Percentiles rank a stretch among this genome's conserved stretches.
Conservation (phyloP, 2,888 invertebrate genomes). For the Campaea margaritaria region DNA sequence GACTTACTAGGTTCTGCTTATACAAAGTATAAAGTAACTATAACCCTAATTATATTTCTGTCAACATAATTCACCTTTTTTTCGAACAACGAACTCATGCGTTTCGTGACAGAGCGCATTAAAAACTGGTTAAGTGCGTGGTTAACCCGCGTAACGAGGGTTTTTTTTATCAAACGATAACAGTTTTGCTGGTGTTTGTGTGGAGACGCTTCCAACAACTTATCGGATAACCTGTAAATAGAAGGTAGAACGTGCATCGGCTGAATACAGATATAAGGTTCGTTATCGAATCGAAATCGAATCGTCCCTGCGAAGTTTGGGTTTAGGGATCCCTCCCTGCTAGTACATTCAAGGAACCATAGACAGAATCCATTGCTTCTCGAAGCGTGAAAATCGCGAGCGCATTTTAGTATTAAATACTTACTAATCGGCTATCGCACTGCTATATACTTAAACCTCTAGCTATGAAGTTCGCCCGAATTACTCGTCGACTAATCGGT, state of each 20-base stretch:
- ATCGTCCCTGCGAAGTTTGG: too few species aligned
- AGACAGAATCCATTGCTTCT: slow-evolving; percentile 12
- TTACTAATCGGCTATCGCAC: slow-evolving; percentile 30
- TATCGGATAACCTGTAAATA: too few species aligned
- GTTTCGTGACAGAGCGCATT: slow-evolving; percentile 18
- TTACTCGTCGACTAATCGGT: slow-evolving; percentile 1
- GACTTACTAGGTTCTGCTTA: too few species aligned
- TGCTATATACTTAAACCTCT: too few species aligned
- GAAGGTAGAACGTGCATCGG: too few species aligned
- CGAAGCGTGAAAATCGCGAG: slow-evolving; percentile 32
- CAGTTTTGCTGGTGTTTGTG: neutral
- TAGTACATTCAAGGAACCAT: slow-evolving; percentile 1
- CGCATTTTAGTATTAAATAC: slow-evolving; percentile 15
- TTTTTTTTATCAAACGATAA: slow-evolving; percentile 24
- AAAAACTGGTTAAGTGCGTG: slow-evolving; percentile 7
- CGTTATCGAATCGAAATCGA: too few species aligned
- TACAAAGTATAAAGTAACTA: too few species aligned
- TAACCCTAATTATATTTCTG: too few species aligned
- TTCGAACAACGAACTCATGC: neutral
- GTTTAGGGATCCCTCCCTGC: too few species aligned
- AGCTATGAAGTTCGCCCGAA: slow-evolving; percentile 8
- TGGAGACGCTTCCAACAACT: neutral
- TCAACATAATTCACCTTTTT: too few species aligned
- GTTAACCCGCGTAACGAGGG: slow-evolving; percentile 11
- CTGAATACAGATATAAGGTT: too few species aligned